Evolutionary conservation across 53 echinoderm and acorn worm species (phyloP).

Genomic region (Antedon mediterranea): DNA sequence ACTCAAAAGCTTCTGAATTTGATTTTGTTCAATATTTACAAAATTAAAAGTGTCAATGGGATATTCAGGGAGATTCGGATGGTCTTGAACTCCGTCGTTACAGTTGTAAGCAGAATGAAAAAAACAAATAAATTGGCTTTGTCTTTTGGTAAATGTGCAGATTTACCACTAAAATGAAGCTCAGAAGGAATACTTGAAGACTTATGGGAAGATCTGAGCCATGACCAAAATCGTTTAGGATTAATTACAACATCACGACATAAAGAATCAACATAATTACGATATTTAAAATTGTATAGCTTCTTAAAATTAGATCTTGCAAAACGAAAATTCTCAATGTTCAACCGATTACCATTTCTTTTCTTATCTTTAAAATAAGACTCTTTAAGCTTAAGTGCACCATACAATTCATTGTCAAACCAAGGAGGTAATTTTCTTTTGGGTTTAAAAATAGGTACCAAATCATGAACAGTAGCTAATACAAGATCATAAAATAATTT

Average conservation of each 20-base stretch:
- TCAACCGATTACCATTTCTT: background rate
- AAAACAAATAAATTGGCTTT: background rate
- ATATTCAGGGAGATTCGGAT: background rate
- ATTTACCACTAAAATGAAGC: background rate
- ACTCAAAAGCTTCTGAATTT: too few species aligned
- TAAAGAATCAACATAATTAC: background rate
- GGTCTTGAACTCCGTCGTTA: background rate
- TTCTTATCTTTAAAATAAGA: background rate
- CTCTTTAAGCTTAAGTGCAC: background rate
- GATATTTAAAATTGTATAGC: background rate
- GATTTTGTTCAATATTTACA: background rate
- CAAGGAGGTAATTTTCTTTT: background rate
- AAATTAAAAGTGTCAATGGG: background rate
- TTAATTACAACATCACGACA: background rate
- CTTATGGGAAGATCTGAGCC: background rate
- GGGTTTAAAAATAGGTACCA: background rate
- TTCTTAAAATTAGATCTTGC: background rate
- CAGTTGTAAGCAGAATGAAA: background rate
- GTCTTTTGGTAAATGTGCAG: background rate
- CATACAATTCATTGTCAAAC: background rate
- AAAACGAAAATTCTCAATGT: background rate
- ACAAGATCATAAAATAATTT: too few species aligned
- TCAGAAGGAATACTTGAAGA: background rate
- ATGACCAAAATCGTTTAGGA: background rate
- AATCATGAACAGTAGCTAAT: background rate